Conservation (phyloP, 1,140 invertebrate genomes). For the Cotesia glomerata region DNA sequence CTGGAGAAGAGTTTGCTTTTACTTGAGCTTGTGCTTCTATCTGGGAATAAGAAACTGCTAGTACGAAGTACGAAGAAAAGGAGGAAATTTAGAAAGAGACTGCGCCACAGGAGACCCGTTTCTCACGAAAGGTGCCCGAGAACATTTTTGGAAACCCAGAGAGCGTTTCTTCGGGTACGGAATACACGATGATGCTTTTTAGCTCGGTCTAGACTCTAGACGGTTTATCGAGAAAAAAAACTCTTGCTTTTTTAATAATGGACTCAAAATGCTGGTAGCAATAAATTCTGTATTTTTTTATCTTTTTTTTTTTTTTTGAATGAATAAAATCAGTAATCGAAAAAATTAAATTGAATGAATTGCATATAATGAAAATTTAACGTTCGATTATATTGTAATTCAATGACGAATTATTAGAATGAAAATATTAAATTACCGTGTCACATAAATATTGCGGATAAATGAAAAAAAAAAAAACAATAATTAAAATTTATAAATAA, state of each 20-base stretch:
- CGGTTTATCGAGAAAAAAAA: too few relatives aligned
- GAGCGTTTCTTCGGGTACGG: slow-evolving; percentile 11
- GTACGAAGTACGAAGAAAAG: neutral
- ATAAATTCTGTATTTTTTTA: too few relatives aligned
- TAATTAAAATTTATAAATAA: neutral
- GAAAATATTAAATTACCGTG: too few relatives aligned
- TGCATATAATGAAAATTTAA: too few relatives aligned
- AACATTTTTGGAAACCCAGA: slow-evolving; percentile 35
- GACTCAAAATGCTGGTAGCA: neutral
- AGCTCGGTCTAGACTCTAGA: slow-evolving; percentile 11
- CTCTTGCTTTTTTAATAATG: neutral
- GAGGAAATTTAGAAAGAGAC: slow-evolving; percentile 20
- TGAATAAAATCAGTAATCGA: too few relatives aligned
- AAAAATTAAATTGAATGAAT: too few relatives aligned
- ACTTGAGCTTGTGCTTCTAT: too few relatives aligned
- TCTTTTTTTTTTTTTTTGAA: too few relatives aligned
- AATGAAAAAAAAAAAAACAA: neutral
- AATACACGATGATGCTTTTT: slow-evolving; percentile 27
- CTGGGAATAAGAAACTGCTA: neutral
- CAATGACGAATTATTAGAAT: too few relatives aligned
- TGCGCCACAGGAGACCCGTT: slow-evolving; percentile 37
- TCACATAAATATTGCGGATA: too few relatives aligned
- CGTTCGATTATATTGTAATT: too few relatives aligned
- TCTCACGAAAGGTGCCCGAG: slow-evolving; percentile 27
- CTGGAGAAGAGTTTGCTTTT: too few relatives aligned